A percentile compares a stretch with the other conserved stretches of the same genome.
These are phyloP conservation scores for Ochotona curzoniae DNA, from an alignment of 2,113 vertebrate genomes.

Conservation along the genomic window DNA sequence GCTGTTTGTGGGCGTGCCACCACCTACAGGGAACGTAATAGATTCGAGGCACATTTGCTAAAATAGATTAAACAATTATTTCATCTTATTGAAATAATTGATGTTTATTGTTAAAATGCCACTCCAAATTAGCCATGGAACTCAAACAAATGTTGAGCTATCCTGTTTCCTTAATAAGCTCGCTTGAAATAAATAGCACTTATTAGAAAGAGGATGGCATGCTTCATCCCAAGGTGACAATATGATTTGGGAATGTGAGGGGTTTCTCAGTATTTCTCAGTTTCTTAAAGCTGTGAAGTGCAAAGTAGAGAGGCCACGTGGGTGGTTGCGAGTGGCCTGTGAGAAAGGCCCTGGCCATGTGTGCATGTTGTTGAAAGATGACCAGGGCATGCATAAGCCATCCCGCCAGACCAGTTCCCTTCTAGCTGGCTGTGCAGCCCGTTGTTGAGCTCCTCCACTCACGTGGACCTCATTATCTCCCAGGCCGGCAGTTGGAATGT, in stretches of 20 bases:
- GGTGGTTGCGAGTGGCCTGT: not conserved
- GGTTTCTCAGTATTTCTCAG: not conserved
- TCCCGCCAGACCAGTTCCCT: not conserved
- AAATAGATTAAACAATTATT: conserved; percentile 31
- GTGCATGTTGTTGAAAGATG: not conserved
- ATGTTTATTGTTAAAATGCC: not conserved
- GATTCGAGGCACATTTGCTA: not conserved
- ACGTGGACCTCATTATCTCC: not conserved
- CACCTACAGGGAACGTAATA: not conserved
- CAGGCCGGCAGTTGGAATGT: not conserved
- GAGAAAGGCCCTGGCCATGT: not conserved
- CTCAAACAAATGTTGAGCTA: not conserved
- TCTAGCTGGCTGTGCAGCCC: not conserved
- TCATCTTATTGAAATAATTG: conserved; percentile 28
- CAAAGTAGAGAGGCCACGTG: not conserved
- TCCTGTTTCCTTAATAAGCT: conserved; percentile 12
- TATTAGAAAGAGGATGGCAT: not conserved
- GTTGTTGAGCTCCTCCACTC: not conserved
- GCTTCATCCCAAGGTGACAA: not conserved
- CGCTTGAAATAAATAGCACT: conserved; percentile 1
- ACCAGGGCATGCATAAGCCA: not conserved
- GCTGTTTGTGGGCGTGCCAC: not conserved
- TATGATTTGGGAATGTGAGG: not conserved
- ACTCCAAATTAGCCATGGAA: not conserved
- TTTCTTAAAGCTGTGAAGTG: not conserved